phyloP scores from a whole-genome alignment of 2,113 vertebrate genomes.

The Okapia johnstoni region DNA sequence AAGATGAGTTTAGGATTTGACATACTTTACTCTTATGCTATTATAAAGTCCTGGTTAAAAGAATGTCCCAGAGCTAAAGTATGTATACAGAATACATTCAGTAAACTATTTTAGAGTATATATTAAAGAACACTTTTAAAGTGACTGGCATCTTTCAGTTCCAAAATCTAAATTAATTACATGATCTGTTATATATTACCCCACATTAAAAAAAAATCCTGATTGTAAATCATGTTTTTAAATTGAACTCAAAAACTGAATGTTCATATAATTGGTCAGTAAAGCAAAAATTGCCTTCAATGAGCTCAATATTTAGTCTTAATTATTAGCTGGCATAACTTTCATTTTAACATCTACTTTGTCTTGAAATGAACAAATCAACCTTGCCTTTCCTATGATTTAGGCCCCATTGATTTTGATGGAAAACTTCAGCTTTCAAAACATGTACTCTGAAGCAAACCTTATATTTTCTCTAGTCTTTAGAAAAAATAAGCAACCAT shows the following conservation, averaged over 20 bases:
- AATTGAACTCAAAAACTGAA: background rate
- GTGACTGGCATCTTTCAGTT: background rate
- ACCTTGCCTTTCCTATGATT: background rate
- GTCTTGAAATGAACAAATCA: background rate
- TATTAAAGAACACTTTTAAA: background rate
- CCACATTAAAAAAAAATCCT: background rate
- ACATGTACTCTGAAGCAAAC: background rate
- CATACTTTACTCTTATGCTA: background rate
- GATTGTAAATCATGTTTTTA: background rate
- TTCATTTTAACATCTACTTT: background rate
- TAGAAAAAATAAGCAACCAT: conserved; percentile 31
- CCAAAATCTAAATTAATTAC: background rate
- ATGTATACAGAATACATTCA: background rate
- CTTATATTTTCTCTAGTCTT: conserved; percentile 1
- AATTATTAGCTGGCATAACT: background rate
- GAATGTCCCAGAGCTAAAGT: background rate
- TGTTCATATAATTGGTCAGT: background rate
- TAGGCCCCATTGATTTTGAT: background rate
- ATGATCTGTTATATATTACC: background rate
- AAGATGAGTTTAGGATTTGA: background rate
- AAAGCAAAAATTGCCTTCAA: background rate
- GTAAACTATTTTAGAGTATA: background rate
- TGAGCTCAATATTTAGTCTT: background rate
- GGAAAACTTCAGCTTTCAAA: background rate
- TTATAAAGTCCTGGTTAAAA: background rate